Evolutionary conservation across 2,797 vertebrate genomes (phyloP).

Genomic region (Chaetodon trifasciatus): DNA sequence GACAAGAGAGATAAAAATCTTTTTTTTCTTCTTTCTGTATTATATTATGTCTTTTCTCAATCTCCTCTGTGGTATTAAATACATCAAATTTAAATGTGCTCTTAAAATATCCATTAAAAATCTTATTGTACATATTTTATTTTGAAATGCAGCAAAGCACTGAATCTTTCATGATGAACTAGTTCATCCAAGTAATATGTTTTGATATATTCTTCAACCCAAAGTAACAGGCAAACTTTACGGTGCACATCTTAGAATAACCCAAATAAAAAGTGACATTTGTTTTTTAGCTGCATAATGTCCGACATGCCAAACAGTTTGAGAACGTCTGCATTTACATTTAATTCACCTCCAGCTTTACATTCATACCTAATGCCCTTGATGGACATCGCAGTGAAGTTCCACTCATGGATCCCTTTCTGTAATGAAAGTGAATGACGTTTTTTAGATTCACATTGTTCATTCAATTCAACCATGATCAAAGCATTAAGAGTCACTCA

Average conservation of each 20-base stretch:
- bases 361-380: constrained; percentile 93
- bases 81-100: background rate
- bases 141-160: background rate
- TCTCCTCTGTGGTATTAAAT: too few species aligned
- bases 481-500: background rate
- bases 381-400: constrained; percentile 94
- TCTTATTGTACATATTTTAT: background rate
- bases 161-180: background rate
- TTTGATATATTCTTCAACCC: background rate
- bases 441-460: constrained; percentile 3
- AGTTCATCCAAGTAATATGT: background rate
- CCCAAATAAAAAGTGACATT: background rate
- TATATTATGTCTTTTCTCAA: background rate
- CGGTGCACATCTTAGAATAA: too few species aligned
- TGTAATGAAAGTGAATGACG: constrained; percentile 62
- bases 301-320: background rate
- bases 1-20: background rate
- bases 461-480: background rate
- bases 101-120: background rate
- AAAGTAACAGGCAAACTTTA: too few species aligned
- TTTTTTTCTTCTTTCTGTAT: background rate
- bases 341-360: background rate
- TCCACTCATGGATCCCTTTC: constrained; percentile 97
- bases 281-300: background rate
- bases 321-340: background rate